Base-by-base conservation (phyloP, 2,888 invertebrate genomes). In the Microctonus aethiopoides region DNA sequence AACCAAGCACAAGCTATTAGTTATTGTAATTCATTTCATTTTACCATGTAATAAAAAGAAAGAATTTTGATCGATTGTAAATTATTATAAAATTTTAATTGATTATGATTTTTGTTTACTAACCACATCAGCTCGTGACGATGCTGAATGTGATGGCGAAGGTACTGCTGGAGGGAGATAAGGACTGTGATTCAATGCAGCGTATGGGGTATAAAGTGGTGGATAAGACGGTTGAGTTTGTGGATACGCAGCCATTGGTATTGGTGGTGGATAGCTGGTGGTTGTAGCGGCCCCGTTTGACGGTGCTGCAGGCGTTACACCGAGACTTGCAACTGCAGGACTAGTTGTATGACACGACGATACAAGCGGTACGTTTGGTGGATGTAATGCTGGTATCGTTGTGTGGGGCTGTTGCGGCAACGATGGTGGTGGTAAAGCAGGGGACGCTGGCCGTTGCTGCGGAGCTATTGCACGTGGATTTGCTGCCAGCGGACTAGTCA, bases 131-230 rank as follows among this genome's bases (percentile, higher is more conserved):
- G 90, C 90, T 73, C 91, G 89, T 29, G 92, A 91, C 52, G 92
- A 91, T 56, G 91, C 90, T 64, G 86, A 83, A 73, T 86, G 85
- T 16, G 82, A 88, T 4, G 92, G 91, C 65, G 89, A 88, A 66
- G 92, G 91, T 76, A 89, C 88, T 62, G 89, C 87, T 9, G 87
- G 86, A 36, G 90, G 89, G 78, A 93, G 89, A 83, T 94, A 94
- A 52, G 93, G 93, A 80, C 92, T 93, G 86, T 93, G 91, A 86
- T 92, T 91, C 74, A 92, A 85, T 68, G 92, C 90, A 70, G 93
- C 92, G 82, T 94, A 94, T 0, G 95, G 95, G 13, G 95, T 92
- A 83, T 95, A 95, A 73, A 95, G 88, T 46, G 92, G 91, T 74
- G 92, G 91, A 87, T 89, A 89, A 71, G 88, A 86, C 10, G 90